Percentiles rank a stretch among this genome's conserved stretches.
phyloP scores from a whole-genome alignment of 1,140 invertebrate genomes.

The Bactericera cockerelli region DNA sequence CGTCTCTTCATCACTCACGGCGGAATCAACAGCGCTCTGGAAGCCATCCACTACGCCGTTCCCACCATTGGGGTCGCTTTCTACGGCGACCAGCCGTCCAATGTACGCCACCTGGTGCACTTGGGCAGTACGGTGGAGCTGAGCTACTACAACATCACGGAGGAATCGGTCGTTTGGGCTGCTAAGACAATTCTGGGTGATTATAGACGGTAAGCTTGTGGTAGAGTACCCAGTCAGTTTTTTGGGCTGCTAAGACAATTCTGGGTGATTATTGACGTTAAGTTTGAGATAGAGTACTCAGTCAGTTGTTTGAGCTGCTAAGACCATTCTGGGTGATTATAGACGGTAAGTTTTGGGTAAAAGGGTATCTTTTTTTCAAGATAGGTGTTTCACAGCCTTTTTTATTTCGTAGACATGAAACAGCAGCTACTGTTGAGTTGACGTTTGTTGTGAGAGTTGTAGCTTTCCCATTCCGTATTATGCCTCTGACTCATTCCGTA shows the following conservation, averaged over 20 bases:
- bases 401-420: too few species aligned
- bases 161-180: constrained; percentile 16
- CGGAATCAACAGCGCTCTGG: constrained; percentile 31
- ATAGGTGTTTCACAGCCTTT: too few species aligned
- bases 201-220: constrained; percentile 5
- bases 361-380: too few species aligned
- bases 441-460: too few species aligned
- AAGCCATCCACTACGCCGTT: constrained; percentile 31
- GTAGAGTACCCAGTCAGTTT: too few species aligned
- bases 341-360: constrained; percentile 6
- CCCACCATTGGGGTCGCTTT: constrained; percentile 28
- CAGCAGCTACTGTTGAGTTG: too few species aligned
- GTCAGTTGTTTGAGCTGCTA: background rate
- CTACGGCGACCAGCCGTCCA: constrained; percentile 25
- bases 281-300: too few species aligned
- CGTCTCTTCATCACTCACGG: constrained; percentile 34
- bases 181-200: constrained; percentile 9
- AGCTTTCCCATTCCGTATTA: too few species aligned
- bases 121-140: constrained; percentile 24
- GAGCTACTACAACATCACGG: constrained; percentile 27
- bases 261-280: constrained; percentile 10
- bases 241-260: constrained; percentile 1
- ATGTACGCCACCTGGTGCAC: constrained; percentile 21
- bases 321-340: constrained; percentile 10
- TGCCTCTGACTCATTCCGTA: too few species aligned